These are phyloP conservation scores for Drosophila imparisetae DNA, from an alignment of 2,888 invertebrate species.

Conservation along the genomic window DNA sequence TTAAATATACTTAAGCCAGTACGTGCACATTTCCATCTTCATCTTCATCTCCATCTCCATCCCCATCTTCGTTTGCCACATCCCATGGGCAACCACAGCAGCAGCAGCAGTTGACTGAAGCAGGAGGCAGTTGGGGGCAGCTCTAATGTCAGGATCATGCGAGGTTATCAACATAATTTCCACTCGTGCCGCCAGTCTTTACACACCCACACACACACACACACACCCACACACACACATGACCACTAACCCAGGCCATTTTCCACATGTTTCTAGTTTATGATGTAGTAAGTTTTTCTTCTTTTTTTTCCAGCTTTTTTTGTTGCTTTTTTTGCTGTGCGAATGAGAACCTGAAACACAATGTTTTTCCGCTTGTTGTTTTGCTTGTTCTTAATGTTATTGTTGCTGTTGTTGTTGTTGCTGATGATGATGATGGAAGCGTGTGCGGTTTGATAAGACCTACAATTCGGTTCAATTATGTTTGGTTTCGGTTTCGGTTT, in stretches of 20 bases:
- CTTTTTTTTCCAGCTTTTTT: slow-evolving; percentile 5
- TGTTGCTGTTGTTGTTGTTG: slow-evolving; percentile 14
- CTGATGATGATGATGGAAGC: slow-evolving; percentile 61
- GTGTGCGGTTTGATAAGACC: slow-evolving; percentile 74
- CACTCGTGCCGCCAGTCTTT: slow-evolving; percentile 43
- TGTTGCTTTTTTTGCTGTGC: not conserved
- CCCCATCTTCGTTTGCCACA: slow-evolving; percentile 31
- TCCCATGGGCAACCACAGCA: slow-evolving; percentile 40
- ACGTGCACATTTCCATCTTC: slow-evolving; percentile 68
- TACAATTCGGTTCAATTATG: slow-evolving; percentile 56
- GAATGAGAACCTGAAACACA: slow-evolving; percentile 20
- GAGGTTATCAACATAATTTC: slow-evolving; percentile 80
- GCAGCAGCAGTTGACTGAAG: not conserved
- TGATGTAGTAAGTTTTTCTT: slow-evolving; percentile 74
- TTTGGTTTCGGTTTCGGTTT: slow-evolving; percentile 31
- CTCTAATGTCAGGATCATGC: slow-evolving; percentile 79
- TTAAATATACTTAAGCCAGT: slow-evolving; percentile 79
- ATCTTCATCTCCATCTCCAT: slow-evolving; percentile 36
- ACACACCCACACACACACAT: slow-evolving; percentile 35
- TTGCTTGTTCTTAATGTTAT: slow-evolving; percentile 14
- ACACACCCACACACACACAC: slow-evolving; percentile 12
- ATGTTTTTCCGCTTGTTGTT: slow-evolving; percentile 11
- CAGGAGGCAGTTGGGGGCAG: slow-evolving; percentile 36
- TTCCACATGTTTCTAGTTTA: slow-evolving; percentile 73
- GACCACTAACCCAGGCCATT: slow-evolving; percentile 32